Evolutionary conservation across 2,888 invertebrate genomes (phyloP).

Genomic region (Helobdella robusta): DNA sequence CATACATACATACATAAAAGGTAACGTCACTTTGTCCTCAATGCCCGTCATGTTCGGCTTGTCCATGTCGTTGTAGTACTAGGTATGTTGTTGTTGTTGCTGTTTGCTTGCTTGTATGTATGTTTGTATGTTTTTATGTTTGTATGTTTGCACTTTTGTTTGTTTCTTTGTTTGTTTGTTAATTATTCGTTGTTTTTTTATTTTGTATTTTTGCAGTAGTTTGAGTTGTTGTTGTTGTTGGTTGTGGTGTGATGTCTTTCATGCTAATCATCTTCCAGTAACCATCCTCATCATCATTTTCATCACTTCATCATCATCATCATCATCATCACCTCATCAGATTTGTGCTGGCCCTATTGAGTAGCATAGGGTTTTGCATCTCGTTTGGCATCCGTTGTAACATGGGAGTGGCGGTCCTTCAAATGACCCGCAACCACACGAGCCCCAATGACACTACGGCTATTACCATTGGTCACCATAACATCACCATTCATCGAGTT

Average conservation of each 20-base stretch:
- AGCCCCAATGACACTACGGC: neutral
- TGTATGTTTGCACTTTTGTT: too few species aligned
- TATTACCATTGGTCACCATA: conserved; percentile 9
- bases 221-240: too few species aligned
- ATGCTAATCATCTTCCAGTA: neutral
- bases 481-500: conserved; percentile 7
- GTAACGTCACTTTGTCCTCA: neutral
- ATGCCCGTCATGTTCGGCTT: neutral
- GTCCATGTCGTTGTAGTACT: conserved; percentile 20
- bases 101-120: too few species aligned
- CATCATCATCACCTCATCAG: conserved; percentile 33
- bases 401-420: conserved; percentile 70
- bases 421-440: conserved; percentile 21
- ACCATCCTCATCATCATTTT: neutral
- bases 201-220: too few species aligned
- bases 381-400: conserved; percentile 87
- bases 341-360: conserved; percentile 50
- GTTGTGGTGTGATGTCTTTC: neutral
- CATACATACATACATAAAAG: too few species aligned
- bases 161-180: too few species aligned
- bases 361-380: conserved; percentile 52
- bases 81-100: too few species aligned
- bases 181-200: too few species aligned
- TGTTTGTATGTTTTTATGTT: too few species aligned
- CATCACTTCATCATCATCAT: neutral